A percentile compares a stretch with the other conserved stretches of the same genome.
phyloP scores from a whole-genome alignment of 2,888 invertebrate genomes.

The Dasypolia templi region DNA sequence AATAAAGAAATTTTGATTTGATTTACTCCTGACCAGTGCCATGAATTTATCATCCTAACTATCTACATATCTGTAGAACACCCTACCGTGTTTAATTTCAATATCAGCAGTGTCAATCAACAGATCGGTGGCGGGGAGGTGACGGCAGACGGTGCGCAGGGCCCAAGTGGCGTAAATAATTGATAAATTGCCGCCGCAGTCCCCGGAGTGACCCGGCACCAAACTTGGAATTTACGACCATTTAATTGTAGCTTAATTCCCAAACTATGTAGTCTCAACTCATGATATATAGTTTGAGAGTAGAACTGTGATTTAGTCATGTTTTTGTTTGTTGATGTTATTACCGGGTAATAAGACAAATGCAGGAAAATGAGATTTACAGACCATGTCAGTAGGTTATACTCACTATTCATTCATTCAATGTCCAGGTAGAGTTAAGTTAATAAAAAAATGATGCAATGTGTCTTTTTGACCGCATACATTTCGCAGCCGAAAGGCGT shows the following conservation, averaged over 20 bases:
- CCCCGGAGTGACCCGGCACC: slow-evolving; percentile 85
- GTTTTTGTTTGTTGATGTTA: slow-evolving; percentile 41
- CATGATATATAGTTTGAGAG: slow-evolving; percentile 83
- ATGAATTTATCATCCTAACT: not conserved
- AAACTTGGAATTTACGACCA: slow-evolving; percentile 88
- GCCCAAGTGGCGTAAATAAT: slow-evolving; percentile 90
- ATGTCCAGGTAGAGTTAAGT: not conserved
- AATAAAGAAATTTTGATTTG: too few species aligned
- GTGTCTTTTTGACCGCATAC: not conserved
- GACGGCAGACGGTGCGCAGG: slow-evolving; percentile 79
- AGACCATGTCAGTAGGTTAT: not conserved
- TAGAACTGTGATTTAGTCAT: slow-evolving; percentile 61
- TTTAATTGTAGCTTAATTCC: slow-evolving; percentile 90
- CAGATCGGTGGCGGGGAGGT: slow-evolving; percentile 75
- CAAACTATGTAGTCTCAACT: slow-evolving; percentile 82
- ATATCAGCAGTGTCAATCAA: slow-evolving; percentile 73
- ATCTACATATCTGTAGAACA: too few species aligned
- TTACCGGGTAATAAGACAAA: not conserved
- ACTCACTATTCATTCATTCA: not conserved
- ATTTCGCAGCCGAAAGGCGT: not conserved
- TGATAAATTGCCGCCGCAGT: slow-evolving; percentile 89
- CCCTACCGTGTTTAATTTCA: slow-evolving; percentile 38
- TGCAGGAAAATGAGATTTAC: not conserved
- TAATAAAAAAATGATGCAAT: not conserved
- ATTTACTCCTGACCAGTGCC: not conserved